Evolutionary conservation across 2,113 vertebrate genomes (phyloP), one percentile per base, ranked within the genome.

Genomic region (Hydrolagus affinis): DNA sequence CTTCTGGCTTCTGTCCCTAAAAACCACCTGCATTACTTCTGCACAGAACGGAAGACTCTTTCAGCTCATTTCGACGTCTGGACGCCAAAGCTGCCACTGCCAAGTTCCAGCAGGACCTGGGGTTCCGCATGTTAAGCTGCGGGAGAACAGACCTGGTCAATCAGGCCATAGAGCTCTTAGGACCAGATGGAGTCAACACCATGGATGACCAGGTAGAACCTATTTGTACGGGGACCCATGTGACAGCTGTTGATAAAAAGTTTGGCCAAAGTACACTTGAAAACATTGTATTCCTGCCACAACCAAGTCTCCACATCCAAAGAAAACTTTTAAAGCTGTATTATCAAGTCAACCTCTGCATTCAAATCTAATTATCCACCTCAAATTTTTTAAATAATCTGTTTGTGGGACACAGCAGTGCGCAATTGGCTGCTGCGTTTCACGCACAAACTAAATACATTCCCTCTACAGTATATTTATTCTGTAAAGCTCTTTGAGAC

Each of bases 101-200:
- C 76, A 97, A 95, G 90, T 98, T 99, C 92, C 96, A 95, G 88
- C 95, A 98, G 80, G 98, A 98, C 80, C 91, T 99, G 89, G 98
- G 97, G 12, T 99, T 99, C 85, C 95, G 97, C 74, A 99, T 99
- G 98, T 93, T 99, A 21, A 98, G 96, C 93, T 99, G 97, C 0
- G 98, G 98, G 14, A 95, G 98, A 89, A 98, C 97, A 0, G 98
- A 99, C 87, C 95, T 99, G 86, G 97, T 99, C 88, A 93, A 91
- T 88, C 97, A 98, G 89, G 98, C 97, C 8, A 98, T 98, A 0
- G 93, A 94, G 28, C 92, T 96, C 0, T 91, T 99, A 89, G 97
- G 98, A 17, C 92, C 94, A 0, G 96, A 98, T 0, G 97, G 98
- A 11, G 96, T 98, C 11, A 98, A 99, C 93, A 97, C 96, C 87